phyloP scores from a whole-genome alignment of 2,113 vertebrate species.

The Crotophaga sulcirostris region DNA sequence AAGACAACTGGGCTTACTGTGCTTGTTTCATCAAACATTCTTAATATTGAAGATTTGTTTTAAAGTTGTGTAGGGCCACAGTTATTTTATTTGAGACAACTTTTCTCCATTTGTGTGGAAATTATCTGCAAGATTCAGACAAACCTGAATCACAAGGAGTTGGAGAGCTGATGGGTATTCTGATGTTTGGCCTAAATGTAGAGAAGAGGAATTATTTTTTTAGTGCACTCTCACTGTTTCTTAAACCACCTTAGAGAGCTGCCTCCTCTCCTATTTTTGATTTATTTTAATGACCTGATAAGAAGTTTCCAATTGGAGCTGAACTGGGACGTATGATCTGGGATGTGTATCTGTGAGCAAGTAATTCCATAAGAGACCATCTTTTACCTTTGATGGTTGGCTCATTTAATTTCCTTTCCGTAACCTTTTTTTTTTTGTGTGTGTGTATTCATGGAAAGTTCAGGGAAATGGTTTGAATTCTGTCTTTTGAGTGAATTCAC shows the following conservation, averaged over 20 bases:
- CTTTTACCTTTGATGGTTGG: background rate
- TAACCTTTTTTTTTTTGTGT: background rate
- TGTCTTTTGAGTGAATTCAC: background rate
- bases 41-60: background rate
- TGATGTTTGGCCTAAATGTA: background rate
- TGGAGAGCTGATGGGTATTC: background rate
- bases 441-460: background rate
- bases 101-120: background rate
- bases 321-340: background rate
- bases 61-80: background rate
- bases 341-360: background rate
- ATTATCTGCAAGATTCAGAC: background rate
- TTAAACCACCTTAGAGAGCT: background rate
- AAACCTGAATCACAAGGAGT: background rate
- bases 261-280: background rate
- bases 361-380: background rate
- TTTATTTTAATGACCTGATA: background rate
- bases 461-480: background rate
- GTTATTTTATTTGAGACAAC: background rate
- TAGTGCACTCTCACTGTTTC: background rate
- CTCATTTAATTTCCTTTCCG: background rate
- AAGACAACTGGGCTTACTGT: background rate
- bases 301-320: background rate
- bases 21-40: background rate
- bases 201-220: background rate